Base-by-base conservation (phyloP, 2,888 invertebrate species). In the Eupithecia pulchellata region DNA sequence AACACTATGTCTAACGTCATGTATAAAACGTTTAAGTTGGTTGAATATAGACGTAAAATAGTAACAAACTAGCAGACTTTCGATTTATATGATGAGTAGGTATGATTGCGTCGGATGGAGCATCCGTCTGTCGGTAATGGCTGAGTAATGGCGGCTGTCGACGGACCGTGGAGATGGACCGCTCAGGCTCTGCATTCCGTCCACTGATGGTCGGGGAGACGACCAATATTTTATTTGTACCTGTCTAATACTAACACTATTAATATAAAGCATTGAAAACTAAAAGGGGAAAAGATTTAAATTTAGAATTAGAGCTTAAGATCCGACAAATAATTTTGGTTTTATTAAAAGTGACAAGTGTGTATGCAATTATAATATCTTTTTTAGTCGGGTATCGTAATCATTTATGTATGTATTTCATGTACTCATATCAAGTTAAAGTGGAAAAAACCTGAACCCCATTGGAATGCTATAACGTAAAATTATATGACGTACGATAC, bases 61-160 rank as follows among this genome's bases (percentile, higher is more conserved):
- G 32, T 60, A 36, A 61, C 14, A 61, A 36, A 32, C 61, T 36
- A 25, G 20, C 34, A 30, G 29, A 57, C 58, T n/a, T 60, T 60
- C 30, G 20, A 34, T 61, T 34, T 36, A 34, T 61, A 36, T 25
- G 32, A 61, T 61, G 20, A 34, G n/a, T 52, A 52, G 20, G 0
- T 61, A 34, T 25, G 61, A 60, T 32, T 60, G 61, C 34, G 61
- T 32, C 13, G 61, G 34, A 11, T 6, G 30, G 3, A 11, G 61
- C 34, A 32, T 61, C 61, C 11, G 34, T 61, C 61, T 34, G 61
- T 11, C 61, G 34, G 61, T 61, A 61, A 61, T 61, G 20, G 25
- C 61, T 13, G 60, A n/a, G 60, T 60, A 60, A 60, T 60, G 34
- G 32, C 60, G 11, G 60, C 32, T 60, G 60, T 32, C 60, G n/a